Percentiles rank a stretch among this genome's conserved stretches.
These are phyloP conservation scores for Dasypogon diadema DNA, from an alignment of 2,888 invertebrate genomes.

Conservation along the genomic window DNA sequence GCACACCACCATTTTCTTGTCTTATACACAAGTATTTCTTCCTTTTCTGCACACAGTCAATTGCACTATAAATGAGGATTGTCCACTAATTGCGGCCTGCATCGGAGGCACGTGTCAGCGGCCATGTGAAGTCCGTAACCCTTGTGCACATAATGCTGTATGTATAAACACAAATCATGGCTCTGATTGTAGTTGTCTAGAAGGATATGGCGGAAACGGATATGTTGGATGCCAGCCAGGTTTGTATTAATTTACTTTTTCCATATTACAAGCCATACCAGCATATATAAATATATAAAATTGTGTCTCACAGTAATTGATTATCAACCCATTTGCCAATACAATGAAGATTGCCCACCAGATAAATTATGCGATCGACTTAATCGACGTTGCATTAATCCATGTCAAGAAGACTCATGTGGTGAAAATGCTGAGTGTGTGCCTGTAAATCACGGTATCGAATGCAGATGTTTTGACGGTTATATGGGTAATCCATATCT, in stretches of 20 bases:
- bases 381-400: slow-evolving; percentile 86
- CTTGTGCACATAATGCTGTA: slow-evolving; percentile 85
- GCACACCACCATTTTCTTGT: slow-evolving; percentile 43
- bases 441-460: slow-evolving; percentile 80
- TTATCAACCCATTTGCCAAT: slow-evolving; percentile 80
- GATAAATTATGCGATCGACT: slow-evolving; percentile 85
- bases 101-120: slow-evolving; percentile 86
- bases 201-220: slow-evolving; percentile 89
- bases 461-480: slow-evolving; percentile 81
- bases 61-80: slow-evolving; percentile 89
- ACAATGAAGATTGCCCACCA: slow-evolving; percentile 92
- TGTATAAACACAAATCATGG: slow-evolving; percentile 91
- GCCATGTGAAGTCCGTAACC: slow-evolving; percentile 87
- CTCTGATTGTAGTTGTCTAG: slow-evolving; percentile 86
- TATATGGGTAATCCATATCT: slow-evolving; percentile 83
- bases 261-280: background rate
- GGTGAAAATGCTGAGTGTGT: slow-evolving; percentile 85
- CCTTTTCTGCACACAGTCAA: slow-evolving; percentile 73
- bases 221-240: slow-evolving; percentile 85
- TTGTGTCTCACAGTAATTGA: slow-evolving; percentile 66
- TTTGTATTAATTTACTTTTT: slow-evolving; percentile 62
- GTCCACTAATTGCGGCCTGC: slow-evolving; percentile 87
- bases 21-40: slow-evolving; percentile 54
- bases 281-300: background rate
- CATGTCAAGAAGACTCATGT: slow-evolving; percentile 83